Evolutionary conservation across 2,113 vertebrate species (phyloP), one percentile per base, ranked within the genome.

Genomic region (Amphilophus citrinellus): DNA sequence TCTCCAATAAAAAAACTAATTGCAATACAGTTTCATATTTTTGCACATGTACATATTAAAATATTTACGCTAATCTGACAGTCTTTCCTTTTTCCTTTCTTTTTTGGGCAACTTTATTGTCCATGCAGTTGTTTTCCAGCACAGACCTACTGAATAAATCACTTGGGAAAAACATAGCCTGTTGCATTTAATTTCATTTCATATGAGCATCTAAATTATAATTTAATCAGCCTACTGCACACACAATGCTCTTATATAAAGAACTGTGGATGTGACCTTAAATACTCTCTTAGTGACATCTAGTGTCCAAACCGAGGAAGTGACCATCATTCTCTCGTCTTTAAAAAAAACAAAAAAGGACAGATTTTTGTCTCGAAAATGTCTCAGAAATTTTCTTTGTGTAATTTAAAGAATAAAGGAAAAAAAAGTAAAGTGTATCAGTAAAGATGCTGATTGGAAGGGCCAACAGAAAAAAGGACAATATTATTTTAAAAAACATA

Each of bases 271-370:
- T 53, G 30, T 32, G 66, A 50, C 17, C 56, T 53, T 13, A 73
- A 80, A 87, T 7, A 57, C 35, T 83, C 11, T 30, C 75, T 80
- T 71, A 77, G 77, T 42, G 92, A 60, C 93, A 88, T 79, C 93
- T 94, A 83, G 92, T 61, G 93, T 66, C 79, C 1, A 62, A 87
- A 68, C 2, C 0, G 3, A 60, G 42, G 6, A 76, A 3, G 39
- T 60, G 3, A n/a, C 17, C 17, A 44, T 50, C 3, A 11, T n/a
- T n/a, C 27, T 44, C 20, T 32, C 61, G 5, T 47, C 24, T 65
- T 9, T 9, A 24, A 44, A 14, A 27, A 44, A 10, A 6, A 42
- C 15, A 71, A 9, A 71, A 53, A 53, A 2, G 1, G 10, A 53
- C 24, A 4, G 15, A 47, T 53, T 30, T 32, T 53, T 71, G 6